Evolutionary conservation across 2,888 invertebrate genomes (phyloP), one percentile per base, ranked within the genome.

Genomic region (Mellilla xanthometata): DNA sequence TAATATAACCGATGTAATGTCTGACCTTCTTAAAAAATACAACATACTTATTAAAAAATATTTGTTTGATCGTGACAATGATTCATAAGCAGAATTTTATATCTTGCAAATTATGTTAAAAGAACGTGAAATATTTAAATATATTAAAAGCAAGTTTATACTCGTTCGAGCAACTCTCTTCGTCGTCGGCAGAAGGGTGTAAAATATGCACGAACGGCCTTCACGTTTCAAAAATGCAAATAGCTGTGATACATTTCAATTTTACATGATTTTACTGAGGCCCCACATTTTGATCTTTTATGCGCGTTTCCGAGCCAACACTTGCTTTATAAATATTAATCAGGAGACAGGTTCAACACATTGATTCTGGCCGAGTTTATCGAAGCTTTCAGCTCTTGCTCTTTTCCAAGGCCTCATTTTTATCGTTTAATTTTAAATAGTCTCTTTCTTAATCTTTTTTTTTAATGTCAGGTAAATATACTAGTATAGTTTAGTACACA

Each of bases 221-320:
- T 41, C 50, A 36, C 44, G 45, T 49, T 59, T 56, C 55, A 53
- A 56, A 61, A 62, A 58, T 65, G 58, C 54, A 60, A 58, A 62
- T 57, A 39, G 34, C 38, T 39, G 44, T 54, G 51, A 43, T 50
- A 58, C 33, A 48, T 56, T 53, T 52, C 38, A 47, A 58, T 54
- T 52, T 53, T 46, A 42, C 50, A 45, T 45, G 48, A 41, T 40
- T 44, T 33, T 13, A 44, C 32, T n/a, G 24, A 22, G 12, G 6
- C n/a, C 3, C 4, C 10, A 32, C 9, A 10, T 43, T 34, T 26
- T 30, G 12, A 13, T 5, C n/a, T 19, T 31, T 12, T 35, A 36
- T 28, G 12, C 36, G 12, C 12, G 19, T n/a, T 19, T 23, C 22
- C 9, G 23, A 30, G 9, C 35, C 24, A 13, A 4, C 5, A 19